Conservation (phyloP, 2,797 vertebrate genomes). For the Bufotes viridis region DNA sequence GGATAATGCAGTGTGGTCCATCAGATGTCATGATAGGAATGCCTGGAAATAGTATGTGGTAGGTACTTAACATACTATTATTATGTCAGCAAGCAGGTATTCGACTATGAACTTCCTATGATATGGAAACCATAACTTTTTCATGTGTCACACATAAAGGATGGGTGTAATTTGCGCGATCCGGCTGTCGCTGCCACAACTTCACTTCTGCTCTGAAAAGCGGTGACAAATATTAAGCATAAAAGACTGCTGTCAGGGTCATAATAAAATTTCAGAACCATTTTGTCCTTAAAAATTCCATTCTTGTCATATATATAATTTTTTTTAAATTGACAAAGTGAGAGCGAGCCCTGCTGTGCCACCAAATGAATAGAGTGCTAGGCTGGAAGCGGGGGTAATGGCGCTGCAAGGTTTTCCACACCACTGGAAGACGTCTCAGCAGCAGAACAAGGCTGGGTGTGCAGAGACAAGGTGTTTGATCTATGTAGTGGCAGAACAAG, state of each 20-base stretch:
- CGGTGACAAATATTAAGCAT: background rate
- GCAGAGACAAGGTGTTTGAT: conserved; percentile 22
- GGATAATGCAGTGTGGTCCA: background rate
- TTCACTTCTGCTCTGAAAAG: background rate
- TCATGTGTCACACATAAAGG: background rate
- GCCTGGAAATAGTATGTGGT: background rate
- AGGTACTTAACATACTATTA: background rate
- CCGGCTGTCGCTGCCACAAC: background rate
- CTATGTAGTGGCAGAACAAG: background rate
- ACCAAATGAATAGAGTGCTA: conserved; percentile 39
- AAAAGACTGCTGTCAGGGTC: background rate
- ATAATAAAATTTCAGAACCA: background rate
- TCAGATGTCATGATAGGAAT: background rate
- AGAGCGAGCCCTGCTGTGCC: background rate
- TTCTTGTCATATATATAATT: background rate
- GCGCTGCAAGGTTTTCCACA: conserved; percentile 23
- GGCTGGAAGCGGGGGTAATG: conserved; percentile 42
- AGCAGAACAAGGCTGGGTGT: conserved; percentile 26
- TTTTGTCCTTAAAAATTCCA: background rate
- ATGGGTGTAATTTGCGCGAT: background rate
- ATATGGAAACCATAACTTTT: background rate
- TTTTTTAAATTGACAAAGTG: background rate
- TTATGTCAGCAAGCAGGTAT: background rate
- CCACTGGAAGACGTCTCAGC: conserved; percentile 25
- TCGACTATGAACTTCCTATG: background rate